Percentiles rank a stretch among this genome's conserved stretches.
Conservation (phyloP, 2,113 vertebrate genomes). For the Tachysurus fulvidraco region DNA sequence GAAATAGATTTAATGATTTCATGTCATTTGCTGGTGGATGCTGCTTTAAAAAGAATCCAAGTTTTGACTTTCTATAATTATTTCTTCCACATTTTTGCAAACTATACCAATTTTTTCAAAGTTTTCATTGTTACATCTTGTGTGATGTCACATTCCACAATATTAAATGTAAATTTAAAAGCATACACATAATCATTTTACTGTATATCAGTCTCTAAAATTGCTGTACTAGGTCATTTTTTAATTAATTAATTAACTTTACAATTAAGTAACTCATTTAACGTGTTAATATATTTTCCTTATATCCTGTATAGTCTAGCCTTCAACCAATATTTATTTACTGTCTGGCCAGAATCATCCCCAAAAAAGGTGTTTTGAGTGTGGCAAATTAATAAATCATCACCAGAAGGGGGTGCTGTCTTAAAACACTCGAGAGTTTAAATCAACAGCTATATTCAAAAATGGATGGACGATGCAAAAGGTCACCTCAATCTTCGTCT, state of each 20-base stretch:
- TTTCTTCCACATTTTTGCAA: too few species aligned
- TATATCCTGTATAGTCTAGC: neutral
- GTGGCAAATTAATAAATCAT: neutral
- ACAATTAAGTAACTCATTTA: too few species aligned
- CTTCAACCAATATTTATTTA: neutral
- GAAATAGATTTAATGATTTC: neutral
- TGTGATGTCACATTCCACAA: neutral
- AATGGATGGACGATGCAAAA: neutral
- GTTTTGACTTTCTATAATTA: neutral
- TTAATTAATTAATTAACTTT: too few species aligned
- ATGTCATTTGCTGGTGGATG: neutral
- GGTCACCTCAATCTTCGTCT: neutral
- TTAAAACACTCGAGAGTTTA: neutral
- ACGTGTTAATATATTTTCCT: neutral
- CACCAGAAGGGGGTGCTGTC: neutral
- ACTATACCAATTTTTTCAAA: too few species aligned
- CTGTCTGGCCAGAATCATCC: neutral
- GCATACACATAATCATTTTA: neutral
- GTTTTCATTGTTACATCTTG: too few species aligned
- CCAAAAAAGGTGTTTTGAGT: neutral
- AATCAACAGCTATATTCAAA: neutral
- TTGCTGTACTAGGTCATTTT: neutral
- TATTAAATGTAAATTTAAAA: neutral
- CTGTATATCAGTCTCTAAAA: neutral
- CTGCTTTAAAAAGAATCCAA: neutral